Evolutionary conservation across 92 coral and sea anemone species (phyloP).

Genomic region (Pocillopora meandrina): DNA sequence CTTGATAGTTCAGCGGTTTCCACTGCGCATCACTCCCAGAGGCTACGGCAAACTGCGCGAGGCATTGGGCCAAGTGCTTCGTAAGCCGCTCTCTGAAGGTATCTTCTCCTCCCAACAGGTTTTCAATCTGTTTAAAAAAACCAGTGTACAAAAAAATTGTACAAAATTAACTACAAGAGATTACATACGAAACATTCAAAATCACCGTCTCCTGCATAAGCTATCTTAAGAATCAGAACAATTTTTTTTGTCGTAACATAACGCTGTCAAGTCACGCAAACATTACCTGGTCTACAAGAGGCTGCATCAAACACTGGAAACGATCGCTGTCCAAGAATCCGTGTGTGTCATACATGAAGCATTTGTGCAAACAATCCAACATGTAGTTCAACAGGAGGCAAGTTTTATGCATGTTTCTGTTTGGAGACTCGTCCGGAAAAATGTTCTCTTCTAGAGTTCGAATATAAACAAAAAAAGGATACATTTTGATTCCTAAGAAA

Average conservation of each 20-base stretch:
- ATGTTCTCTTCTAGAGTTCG: conserved; percentile 57
- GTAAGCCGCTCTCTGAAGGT: conserved; percentile 77
- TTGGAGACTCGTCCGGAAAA: conserved; percentile 51
- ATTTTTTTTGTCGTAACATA: too few relatives aligned
- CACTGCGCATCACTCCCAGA: conserved; percentile 92
- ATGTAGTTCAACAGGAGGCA: conserved; percentile 67
- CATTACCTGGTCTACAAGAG: conserved; percentile 90
- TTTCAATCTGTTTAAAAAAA: conserved; percentile 68
- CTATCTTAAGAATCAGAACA: too few relatives aligned
- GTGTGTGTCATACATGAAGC: conserved; percentile 83
- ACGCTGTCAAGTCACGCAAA: neutral
- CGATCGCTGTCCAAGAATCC: conserved; percentile 92
- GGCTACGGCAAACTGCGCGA: conserved; percentile 96
- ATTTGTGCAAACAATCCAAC: conserved; percentile 88
- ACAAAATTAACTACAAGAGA: neutral
- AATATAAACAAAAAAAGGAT: neutral
- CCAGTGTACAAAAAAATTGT: neutral
- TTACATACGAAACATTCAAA: neutral
- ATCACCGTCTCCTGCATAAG: neutral
- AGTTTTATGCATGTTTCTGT: conserved; percentile 46
- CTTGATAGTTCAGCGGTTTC: conserved; percentile 93
- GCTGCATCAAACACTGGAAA: conserved; percentile 84
- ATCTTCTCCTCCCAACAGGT: conserved; percentile 67
- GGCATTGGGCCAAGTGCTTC: conserved; percentile 87
- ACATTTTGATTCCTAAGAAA: neutral